phyloP scores from a whole-genome alignment of 1,140 invertebrate species.

The Aleiodes sp. region DNA sequence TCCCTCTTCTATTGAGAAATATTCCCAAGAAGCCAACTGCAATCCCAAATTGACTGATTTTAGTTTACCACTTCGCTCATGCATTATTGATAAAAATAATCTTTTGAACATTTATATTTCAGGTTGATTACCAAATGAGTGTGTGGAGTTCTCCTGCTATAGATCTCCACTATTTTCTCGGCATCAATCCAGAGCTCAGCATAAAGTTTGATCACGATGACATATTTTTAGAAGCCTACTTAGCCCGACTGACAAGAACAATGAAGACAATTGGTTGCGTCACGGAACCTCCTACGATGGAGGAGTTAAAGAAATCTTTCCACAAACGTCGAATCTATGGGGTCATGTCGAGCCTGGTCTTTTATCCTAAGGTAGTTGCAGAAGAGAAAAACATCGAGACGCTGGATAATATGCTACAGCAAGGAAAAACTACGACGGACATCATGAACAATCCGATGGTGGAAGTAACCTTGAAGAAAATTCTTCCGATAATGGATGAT shows the following conservation, averaged over 20 bases:
- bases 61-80: too few relatives aligned
- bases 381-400: slow-evolving; percentile 36
- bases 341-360: slow-evolving; percentile 33
- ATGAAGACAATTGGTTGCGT: slow-evolving; percentile 40
- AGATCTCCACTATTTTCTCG: slow-evolving; percentile 63
- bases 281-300: slow-evolving; percentile 38
- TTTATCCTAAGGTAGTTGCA: slow-evolving; percentile 44
- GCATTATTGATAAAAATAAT: background rate
- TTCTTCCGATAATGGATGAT: slow-evolving; percentile 39
- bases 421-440: slow-evolving; percentile 37
- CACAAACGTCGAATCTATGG: slow-evolving; percentile 41
- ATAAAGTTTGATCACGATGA: slow-evolving; percentile 41
- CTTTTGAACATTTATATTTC: too few relatives aligned
- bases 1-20: too few relatives aligned
- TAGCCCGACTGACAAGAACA: slow-evolving; percentile 26
- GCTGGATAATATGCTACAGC: slow-evolving; percentile 21
- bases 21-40: too few relatives aligned
- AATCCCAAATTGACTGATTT: background rate
- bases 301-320: slow-evolving; percentile 36
- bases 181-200: slow-evolving; percentile 50
- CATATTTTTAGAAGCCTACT: slow-evolving; percentile 36
- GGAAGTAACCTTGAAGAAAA: slow-evolving; percentile 29
- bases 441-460: slow-evolving; percentile 42
- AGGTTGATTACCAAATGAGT: slow-evolving; percentile 64
- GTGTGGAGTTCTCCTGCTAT: slow-evolving; percentile 60